Conservation (phyloP, 2,113 vertebrate genomes). For the Glaucidium brasilianum region DNA sequence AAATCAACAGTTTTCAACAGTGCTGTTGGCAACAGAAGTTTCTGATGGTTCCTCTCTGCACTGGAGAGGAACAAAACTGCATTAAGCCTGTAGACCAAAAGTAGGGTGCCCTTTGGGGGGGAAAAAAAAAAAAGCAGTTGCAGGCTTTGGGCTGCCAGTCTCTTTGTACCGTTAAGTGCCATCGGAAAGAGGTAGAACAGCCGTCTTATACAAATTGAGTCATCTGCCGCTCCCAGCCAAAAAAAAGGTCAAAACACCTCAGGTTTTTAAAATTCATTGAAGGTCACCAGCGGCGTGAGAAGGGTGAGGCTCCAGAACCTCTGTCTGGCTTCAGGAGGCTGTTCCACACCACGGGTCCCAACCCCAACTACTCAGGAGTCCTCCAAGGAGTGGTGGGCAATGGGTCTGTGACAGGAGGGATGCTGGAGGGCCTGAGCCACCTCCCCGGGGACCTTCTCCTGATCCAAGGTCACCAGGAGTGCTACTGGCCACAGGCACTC, state of each 20-base stretch:
- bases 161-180: accelerated
- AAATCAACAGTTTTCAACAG: not conserved
- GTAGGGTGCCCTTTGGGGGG: not conserved
- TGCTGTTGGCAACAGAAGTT: not conserved
- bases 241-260: not conserved
- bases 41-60: not conserved
- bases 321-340: not conserved
- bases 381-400: accelerated
- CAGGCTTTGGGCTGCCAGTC: not conserved
- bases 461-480: not conserved
- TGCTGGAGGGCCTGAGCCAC: not conserved
- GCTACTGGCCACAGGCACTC: not conserved
- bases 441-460: not conserved
- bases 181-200: not conserved
- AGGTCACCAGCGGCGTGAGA: accelerated
- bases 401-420: accelerated
- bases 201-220: not conserved
- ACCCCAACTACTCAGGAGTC: not conserved
- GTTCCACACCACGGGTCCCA: not conserved
- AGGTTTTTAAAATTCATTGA: not conserved
- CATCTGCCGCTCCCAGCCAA: accelerated
- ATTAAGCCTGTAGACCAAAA: not conserved
- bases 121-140: not conserved
- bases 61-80: not conserved
- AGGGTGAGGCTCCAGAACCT: not conserved